Evolutionary conservation across 2,113 vertebrate species (phyloP), one percentile per base, ranked within the genome.

Genomic region (Hippopotamus amphibius): DNA sequence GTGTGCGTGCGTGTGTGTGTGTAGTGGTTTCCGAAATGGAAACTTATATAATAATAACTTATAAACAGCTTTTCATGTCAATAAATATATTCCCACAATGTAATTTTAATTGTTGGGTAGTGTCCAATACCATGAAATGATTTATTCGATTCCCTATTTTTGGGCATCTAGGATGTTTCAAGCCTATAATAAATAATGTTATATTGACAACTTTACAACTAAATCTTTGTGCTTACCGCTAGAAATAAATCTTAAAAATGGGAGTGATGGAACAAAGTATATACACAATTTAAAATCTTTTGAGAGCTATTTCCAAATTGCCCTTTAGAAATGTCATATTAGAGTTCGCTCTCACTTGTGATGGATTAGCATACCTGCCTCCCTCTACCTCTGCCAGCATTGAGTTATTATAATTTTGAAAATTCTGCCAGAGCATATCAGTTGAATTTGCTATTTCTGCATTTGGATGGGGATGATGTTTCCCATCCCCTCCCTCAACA

Each of bases 61-160:
- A 61, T 41, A 6, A 37, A 16, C 3, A 81, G 30, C 1, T 63
- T 53, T 88, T 63, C 24, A 57, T 50, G 50, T 85, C 59, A 76
- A 66, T 71, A 92, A 21, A 74, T 81, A 16, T 81, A 84, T 88
- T 83, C 65, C 43, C 41, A 26, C 33, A 95, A 33, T 68, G 21
- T 63, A 89, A 95, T 61, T 90, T 90, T 90, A 83, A 93, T 84
- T 88, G n/a, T 74, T 80, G 55, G n/a, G n/a, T 57, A 17, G 65
- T 57, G 3, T 85, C 33, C 61, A 63, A 50, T 50, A 93, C 76
- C 16, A 48, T 69, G 17, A 88, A 88, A 33, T 65, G 77, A 88
- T 72, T 87, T 72, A 90, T 76, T 88, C 26, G 11, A 61, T 68
- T 95, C 13, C 21, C 48, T 93, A 43, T 28, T 86, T 14, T 82